A percentile compares a stretch with the other conserved stretches of the same genome.
Evolutionary conservation across 2,113 vertebrate genomes (phyloP).

Genomic region (Phyllostomus discolor): DNA sequence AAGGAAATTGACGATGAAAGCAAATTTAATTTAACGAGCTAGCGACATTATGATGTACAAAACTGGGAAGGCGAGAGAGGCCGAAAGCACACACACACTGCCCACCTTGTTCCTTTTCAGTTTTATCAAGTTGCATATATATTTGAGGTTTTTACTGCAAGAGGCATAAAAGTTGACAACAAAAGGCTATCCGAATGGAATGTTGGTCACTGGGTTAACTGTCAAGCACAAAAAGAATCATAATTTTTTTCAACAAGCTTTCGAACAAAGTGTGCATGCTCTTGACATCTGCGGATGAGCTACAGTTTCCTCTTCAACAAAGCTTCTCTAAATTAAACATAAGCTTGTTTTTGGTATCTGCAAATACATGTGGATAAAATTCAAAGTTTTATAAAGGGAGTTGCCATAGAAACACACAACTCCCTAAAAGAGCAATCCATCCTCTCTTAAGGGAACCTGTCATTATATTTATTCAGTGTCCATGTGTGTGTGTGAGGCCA

Average conservation of each 20-base stretch:
- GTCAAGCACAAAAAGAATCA: slow-evolving; percentile 31
- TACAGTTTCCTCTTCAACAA: slow-evolving; percentile 40
- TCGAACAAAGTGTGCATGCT: slow-evolving; percentile 35
- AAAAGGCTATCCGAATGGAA: not conserved
- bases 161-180: slow-evolving; percentile 27
- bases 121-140: slow-evolving; percentile 15
- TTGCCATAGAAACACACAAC: slow-evolving; percentile 62
- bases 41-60: not conserved
- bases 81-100: not conserved
- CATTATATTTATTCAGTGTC: slow-evolving; percentile 16
- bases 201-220: slow-evolving; percentile 7
- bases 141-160: slow-evolving; percentile 21
- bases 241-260: slow-evolving; percentile 16
- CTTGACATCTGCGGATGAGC: slow-evolving; percentile 18
- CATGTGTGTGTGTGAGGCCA: not conserved
- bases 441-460: not conserved
- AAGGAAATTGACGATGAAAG: slow-evolving; percentile 30
- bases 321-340: slow-evolving; percentile 62
- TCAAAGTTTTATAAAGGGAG: slow-evolving; percentile 57
- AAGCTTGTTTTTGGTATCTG: slow-evolving; percentile 55
- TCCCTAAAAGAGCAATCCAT: slow-evolving; percentile 47
- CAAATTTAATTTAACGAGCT: slow-evolving; percentile 20
- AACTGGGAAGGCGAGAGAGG: not conserved
- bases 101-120: not conserved
- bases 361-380: slow-evolving; percentile 56